phyloP scores from a whole-genome alignment of 2,888 invertebrate genomes.

The Drosophila affinis region DNA sequence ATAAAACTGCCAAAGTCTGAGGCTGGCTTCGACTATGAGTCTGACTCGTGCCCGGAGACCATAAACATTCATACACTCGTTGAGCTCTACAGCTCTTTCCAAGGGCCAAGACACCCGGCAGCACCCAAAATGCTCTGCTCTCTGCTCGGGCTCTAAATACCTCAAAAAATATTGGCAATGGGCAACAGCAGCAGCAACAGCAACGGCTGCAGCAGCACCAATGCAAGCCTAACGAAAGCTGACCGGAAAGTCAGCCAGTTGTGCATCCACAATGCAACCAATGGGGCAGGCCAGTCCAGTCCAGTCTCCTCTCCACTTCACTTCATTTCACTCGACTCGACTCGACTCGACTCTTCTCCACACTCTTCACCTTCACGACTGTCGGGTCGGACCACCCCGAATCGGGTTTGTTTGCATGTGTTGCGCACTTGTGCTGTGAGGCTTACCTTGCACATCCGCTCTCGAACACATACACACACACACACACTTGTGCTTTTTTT shows the following conservation, averaged over 20 bases:
- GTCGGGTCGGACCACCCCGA: neutral
- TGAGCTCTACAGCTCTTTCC: neutral
- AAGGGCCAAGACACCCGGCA: conserved; percentile 25
- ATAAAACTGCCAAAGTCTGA: conserved; percentile 76
- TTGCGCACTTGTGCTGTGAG: conserved; percentile 57
- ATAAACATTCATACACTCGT: conserved; percentile 59
- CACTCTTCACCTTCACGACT: conserved; percentile 15
- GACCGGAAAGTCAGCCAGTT: conserved; percentile 29
- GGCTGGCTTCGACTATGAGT: conserved; percentile 22
- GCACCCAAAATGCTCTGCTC: conserved; percentile 32
- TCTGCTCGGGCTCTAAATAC: conserved; percentile 62
- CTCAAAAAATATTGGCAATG: conserved; percentile 66
- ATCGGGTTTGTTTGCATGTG: conserved; percentile 68
- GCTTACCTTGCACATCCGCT: conserved; percentile 56
- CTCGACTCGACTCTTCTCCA: conserved; percentile 21
- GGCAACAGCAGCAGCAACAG: conserved; percentile 30
- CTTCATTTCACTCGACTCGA: conserved; percentile 14
- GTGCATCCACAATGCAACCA: conserved; percentile 62
- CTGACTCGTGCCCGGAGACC: conserved; percentile 39
- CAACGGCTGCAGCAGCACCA: conserved; percentile 12
- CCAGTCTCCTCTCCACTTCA: conserved; percentile 8
- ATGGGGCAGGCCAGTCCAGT: conserved; percentile 37
- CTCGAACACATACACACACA: conserved; percentile 1
- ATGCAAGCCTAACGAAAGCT: conserved; percentile 26
- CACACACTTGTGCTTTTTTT: conserved; percentile 1